phyloP scores from a whole-genome alignment of 2,797 vertebrate genomes.

The Sebastes reedi region DNA sequence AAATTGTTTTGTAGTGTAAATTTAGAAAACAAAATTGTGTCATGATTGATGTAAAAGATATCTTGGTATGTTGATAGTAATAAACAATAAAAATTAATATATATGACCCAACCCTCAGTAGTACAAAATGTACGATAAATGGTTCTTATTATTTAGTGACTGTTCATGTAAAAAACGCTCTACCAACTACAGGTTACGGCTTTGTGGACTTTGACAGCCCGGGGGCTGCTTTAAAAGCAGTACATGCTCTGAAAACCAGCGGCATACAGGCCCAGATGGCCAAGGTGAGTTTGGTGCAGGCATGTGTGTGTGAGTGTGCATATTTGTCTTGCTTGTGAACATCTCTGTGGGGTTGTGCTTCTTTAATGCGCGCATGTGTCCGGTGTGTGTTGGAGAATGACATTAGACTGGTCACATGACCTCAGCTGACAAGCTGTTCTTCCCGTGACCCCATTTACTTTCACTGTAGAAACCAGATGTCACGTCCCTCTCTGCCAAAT shows the following conservation, averaged over 20 bases:
- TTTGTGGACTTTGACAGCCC: constrained; percentile 99
- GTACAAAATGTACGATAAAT: neutral
- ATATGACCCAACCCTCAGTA: neutral
- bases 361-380: constrained; percentile 30
- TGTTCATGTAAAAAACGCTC: constrained; percentile 46
- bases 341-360: constrained; percentile 39
- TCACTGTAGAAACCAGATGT: constrained; percentile 89
- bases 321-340: constrained; percentile 47
- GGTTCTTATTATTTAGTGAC: neutral
- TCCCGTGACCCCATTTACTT: constrained; percentile 84
- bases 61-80: neutral
- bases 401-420: constrained; percentile 81
- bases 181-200: constrained; percentile 90
- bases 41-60: neutral
- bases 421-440: constrained; percentile 82
- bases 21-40: neutral
- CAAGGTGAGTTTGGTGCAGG: constrained; percentile 86
- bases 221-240: constrained; percentile 96
- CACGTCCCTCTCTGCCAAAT: constrained; percentile 84
- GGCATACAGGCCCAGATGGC: constrained; percentile 99
- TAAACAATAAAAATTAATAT: neutral
- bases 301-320: constrained; percentile 1
- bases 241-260: constrained; percentile 95
- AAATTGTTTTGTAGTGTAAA: neutral
- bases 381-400: constrained; percentile 53